A percentile compares a stretch with the other conserved stretches of the same genome.
phyloP scores from a whole-genome alignment of 2,797 vertebrate genomes.

The Heterohyrax brucei region DNA sequence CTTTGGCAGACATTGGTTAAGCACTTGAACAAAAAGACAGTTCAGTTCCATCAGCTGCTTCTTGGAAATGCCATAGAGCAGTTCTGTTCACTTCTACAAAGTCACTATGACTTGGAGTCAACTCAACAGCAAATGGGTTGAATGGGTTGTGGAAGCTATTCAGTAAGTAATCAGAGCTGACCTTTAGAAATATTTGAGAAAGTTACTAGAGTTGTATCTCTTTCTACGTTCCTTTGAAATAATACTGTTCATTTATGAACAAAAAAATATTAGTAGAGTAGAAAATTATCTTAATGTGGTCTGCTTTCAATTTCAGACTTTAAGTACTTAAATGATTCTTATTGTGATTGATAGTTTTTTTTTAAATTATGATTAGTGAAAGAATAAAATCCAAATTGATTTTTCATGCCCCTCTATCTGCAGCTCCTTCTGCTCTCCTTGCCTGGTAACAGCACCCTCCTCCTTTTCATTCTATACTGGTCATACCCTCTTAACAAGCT shows the following conservation, averaged over 20 bases:
- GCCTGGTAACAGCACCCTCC: no score
- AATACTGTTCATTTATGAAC: conserved; percentile 6
- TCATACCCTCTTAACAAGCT: no score
- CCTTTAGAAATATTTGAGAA: conserved; percentile 15
- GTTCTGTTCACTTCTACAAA: no score
- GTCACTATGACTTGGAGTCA: no score
- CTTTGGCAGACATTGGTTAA: not conserved
- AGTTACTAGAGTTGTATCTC: not conserved
- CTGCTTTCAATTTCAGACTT: not conserved
- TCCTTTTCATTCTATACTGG: no score
- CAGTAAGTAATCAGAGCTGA: conserved; percentile 14
- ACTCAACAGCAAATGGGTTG: no score
- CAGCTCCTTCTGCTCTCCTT: no score
- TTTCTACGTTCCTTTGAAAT: conserved; percentile 54
- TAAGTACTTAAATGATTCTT: conserved; percentile 26
- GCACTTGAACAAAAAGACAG: no score
- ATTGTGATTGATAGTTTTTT: not conserved
- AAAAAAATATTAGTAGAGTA: conserved; percentile 17
- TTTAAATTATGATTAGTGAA: not conserved
- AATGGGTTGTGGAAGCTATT: not conserved
- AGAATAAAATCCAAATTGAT: no score
- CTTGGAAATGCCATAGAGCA: no score
- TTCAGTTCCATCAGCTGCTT: no score
- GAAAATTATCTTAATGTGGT: conserved; percentile 54
- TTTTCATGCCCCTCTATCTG: no score